A percentile compares a stretch with the other conserved stretches of the same genome.
Evolutionary conservation across 35 echinoderm and acorn worm species (phyloP).

Genomic region (Acanthaster planci): DNA sequence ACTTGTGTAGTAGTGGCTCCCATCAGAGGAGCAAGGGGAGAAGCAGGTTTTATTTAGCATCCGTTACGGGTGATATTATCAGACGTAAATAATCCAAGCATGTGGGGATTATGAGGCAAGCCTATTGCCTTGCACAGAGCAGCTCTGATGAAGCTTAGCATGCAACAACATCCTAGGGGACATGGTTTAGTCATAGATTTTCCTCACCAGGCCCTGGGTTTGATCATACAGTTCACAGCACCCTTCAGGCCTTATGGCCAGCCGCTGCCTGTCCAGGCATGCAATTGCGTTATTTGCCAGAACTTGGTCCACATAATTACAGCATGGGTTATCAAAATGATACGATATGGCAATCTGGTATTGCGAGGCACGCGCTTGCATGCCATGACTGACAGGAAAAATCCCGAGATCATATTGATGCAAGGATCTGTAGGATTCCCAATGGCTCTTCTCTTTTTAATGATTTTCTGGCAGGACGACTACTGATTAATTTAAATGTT

Average conservation of each 20-base stretch:
- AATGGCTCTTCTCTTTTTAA: too few relatives aligned
- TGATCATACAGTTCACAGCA: not conserved
- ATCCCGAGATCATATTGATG: too few relatives aligned
- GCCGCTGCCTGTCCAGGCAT: not conserved
- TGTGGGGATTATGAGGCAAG: conserved; percentile 23
- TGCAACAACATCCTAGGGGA: conserved; percentile 22
- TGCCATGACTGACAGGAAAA: too few relatives aligned
- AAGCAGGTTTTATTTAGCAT: not conserved
- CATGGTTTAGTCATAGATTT: conserved; percentile 24
- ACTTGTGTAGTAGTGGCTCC: not conserved
- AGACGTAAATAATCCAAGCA: conserved; percentile 21
- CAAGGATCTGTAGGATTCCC: too few relatives aligned
- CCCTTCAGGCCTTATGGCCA: not conserved
- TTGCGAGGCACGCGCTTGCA: too few relatives aligned
- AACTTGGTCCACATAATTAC: too few relatives aligned
- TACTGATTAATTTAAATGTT: too few relatives aligned
- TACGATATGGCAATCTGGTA: too few relatives aligned
- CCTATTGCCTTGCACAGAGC: not conserved
- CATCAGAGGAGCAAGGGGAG: not conserved
- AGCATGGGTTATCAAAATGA: too few relatives aligned
- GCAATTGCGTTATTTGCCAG: not conserved
- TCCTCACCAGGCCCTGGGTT: not conserved
- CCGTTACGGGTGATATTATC: conserved; percentile 14
- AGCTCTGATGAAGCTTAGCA: conserved; percentile 23
- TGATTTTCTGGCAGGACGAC: too few relatives aligned